Base-by-base conservation (phyloP, 2,888 invertebrate genomes). In the Acanthoscelides obtectus region DNA sequence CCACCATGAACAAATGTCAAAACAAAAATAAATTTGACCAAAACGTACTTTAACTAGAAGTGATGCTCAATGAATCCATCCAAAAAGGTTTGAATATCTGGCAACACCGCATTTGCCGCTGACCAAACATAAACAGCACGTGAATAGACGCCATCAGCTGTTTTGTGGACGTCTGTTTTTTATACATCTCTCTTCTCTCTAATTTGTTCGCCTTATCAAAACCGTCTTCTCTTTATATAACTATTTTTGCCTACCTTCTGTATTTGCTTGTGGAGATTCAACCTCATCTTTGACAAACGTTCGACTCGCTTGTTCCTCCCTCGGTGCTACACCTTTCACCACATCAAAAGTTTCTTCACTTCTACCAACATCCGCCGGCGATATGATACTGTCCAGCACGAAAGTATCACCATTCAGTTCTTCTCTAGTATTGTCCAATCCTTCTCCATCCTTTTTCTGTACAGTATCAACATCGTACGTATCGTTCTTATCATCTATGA, bases 401-500 rank as follows among this genome's bases (percentile, higher is more conserved):
- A 63, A 70, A 68, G 68, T 71, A 22, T 2, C 22, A 63, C 68
- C 21, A 20, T 70, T 45, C 22, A 1, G 5, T 19, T 22, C 17
- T 22, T 70, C 22, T 27, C 22, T 21, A 22, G 70, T 70, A 8
- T 22, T 20, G 64, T 70, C 64, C 1, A 27, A 25, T 70, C 64
- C 65, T 19, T 63, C 21, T n/a, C 22, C 25, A 27, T 19, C 68
- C 20, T 20, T 20, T 27, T n/a, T 22, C 19, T 22, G 22, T 20
- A 22, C 66, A 27, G 17, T 20, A 64, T 25, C 22, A 64, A 45
- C 45, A 6, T 73, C 71, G 19, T 71, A 69, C 22, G 21, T 66
- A 22, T 45, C 69, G 22, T 74, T 71, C 66, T 77, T 75, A 45
- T 77, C 74, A 67, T 83, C 83, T 6, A 82, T 73, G 72, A 82